phyloP scores from a whole-genome alignment of 2,113 vertebrate genomes.

The Xerus inauris region DNA sequence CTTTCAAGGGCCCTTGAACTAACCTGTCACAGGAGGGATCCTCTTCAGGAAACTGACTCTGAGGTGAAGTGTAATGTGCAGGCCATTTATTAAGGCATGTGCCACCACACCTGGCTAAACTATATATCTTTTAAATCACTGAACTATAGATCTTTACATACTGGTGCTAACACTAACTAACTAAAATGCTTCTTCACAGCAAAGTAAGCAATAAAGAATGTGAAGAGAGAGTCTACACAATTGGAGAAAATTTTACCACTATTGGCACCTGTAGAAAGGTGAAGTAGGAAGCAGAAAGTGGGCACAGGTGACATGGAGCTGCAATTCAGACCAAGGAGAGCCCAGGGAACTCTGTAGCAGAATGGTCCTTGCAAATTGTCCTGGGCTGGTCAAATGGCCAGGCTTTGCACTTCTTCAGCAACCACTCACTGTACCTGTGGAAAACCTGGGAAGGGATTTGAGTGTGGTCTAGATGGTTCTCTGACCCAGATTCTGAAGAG shows the following conservation, averaged over 20 bases:
- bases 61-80: background rate
- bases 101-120: no score
- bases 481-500: background rate
- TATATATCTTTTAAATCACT: no score
- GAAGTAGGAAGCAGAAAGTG: background rate
- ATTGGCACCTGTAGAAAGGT: no score
- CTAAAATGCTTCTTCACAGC: no score
- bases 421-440: no score
- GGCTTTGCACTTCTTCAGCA: background rate
- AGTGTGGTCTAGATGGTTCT: background rate
- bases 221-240: no score
- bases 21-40: background rate
- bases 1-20: background rate
- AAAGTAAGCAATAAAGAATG: no score
- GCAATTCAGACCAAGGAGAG: background rate
- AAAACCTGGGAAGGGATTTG: background rate
- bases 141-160: no score
- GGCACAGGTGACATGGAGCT: background rate
- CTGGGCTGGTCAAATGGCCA: background rate
- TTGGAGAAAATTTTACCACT: no score
- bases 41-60: background rate
- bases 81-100: no score
- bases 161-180: no score
- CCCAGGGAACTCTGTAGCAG: background rate
- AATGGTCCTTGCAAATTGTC: background rate